Evolutionary conservation across 2,888 invertebrate species (phyloP), one percentile per base, ranked within the genome.

Genomic region (Tipula lateralis): DNA sequence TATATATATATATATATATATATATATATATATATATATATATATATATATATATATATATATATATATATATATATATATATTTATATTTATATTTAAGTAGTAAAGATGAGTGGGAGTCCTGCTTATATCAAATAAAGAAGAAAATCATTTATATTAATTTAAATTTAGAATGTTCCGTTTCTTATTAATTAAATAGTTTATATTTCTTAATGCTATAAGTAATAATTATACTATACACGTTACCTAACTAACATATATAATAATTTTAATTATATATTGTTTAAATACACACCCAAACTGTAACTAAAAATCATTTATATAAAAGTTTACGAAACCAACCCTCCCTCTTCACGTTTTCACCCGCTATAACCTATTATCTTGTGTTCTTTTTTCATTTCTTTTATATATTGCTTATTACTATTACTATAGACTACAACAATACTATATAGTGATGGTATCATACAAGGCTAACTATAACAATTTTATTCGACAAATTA

Each of bases 221-320:
- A 66, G 24, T 66, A 24, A 7, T 24, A 66, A 66, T 66, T 66
- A 50, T 44, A 44, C 16, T 44, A 44, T 44, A 19, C 44, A 44
- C 16, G 66, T 66, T 66, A 66, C 66, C 9, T 24, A 66, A 66
- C 66, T 50, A 50, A 16, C 44, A 50, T 19, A 50, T 24, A 19
- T 66, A 66, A 66, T 24, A 66, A 66, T 66, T 66, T 66, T 66
- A 66, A 66, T 66, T 66, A 66, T 12, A 66, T 66, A 66, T 66
- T 66, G 66, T 66, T 66, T 66, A 24, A 66, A 66, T 66, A 66
- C 66, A 66, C 66, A 66, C 66, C 66, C 66, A 66, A 66, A 66
- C 66, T 66, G 66, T 66, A 66, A 66, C 66, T 66, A 24, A 66
- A 19, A 19, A 66, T 66, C 66, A 66, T 66, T 66, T 66, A 66